phyloP scores from a whole-genome alignment of 2,797 vertebrate genomes.

The Arnoldichthys spilopterus region DNA sequence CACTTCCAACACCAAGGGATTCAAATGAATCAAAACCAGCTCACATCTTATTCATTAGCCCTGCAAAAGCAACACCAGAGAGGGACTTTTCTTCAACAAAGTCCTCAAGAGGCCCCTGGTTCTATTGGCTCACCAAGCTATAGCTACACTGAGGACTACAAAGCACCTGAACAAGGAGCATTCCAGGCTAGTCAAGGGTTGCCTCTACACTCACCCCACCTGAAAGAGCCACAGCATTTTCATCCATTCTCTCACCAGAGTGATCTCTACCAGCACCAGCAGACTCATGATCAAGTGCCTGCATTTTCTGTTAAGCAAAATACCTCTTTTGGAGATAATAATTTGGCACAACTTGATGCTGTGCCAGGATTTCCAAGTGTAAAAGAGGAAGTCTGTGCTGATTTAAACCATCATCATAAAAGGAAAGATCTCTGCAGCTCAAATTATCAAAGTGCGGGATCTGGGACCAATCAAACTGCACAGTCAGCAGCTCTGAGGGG shows the following conservation, averaged over 20 bases:
- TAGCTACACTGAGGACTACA: conserved; percentile 47
- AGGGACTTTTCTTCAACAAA: conserved; percentile 33
- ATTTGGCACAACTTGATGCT: conserved; percentile 13
- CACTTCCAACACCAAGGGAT: conserved; percentile 43
- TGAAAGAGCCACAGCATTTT: conserved; percentile 38
- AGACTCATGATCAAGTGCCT: conserved; percentile 71
- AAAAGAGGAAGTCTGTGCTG: conserved; percentile 35
- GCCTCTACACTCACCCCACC: conserved; percentile 25
- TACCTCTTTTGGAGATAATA: conserved; percentile 26
- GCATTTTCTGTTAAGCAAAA: conserved; percentile 44
- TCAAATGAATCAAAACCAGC: conserved; percentile 39
- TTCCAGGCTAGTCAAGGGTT: conserved; percentile 31
- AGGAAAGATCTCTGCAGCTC: conserved; percentile 44
- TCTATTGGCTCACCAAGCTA: conserved; percentile 45
- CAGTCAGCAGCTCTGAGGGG: conserved; percentile 40
- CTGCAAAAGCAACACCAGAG: conserved; percentile 49
- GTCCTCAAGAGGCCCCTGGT: conserved; percentile 36
- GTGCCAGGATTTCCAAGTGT: conserved; percentile 34
- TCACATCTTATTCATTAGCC: conserved; percentile 25
- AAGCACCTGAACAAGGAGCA: conserved; percentile 43
- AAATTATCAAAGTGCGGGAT: conserved; percentile 33
- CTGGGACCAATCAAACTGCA: conserved; percentile 36
- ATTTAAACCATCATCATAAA: conserved; percentile 46
- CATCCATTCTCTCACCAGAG: conserved; percentile 28
- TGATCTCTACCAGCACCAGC: conserved; percentile 66